Conservation (phyloP, 2,797 vertebrate species). For the Botia kubotai region DNA sequence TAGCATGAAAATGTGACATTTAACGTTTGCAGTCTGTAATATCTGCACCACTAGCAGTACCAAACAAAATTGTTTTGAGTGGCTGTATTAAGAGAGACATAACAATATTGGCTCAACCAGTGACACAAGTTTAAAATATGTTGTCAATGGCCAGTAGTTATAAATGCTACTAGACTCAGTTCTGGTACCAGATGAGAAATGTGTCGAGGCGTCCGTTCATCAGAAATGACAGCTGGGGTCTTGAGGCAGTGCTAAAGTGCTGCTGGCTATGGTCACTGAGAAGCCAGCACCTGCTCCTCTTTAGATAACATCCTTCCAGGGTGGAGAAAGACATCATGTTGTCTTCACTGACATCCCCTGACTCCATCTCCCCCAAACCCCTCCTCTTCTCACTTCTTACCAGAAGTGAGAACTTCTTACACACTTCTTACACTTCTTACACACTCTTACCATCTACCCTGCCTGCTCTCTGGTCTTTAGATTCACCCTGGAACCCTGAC, state of each 20-base stretch:
- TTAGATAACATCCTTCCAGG: constrained; percentile 65
- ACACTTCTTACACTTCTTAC: no score
- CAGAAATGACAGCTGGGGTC: constrained; percentile 75
- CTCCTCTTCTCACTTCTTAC: constrained; percentile 18
- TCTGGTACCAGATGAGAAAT: constrained; percentile 29
- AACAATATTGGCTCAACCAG: no score
- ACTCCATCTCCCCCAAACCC: constrained; percentile 65
- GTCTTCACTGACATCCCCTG: constrained; percentile 60
- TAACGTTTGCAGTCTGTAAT: no score
- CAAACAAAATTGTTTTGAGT: no score
- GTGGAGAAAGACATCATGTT: constrained; percentile 67
- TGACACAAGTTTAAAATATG: not conserved
- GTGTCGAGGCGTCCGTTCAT: constrained; percentile 63
- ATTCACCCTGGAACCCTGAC: constrained; percentile 62
- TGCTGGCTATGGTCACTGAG: constrained; percentile 70
- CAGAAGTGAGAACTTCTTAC: no score
- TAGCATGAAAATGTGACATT: no score
- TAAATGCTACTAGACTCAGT: not conserved
- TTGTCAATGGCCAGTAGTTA: not conserved
- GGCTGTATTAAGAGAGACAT: no score
- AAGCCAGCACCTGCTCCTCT: constrained; percentile 82
- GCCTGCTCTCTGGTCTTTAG: constrained; percentile 42
- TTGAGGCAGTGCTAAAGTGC: constrained; percentile 62
- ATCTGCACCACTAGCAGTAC: no score
- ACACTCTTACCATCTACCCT: constrained; percentile 20